phyloP scores from a whole-genome alignment of 2,113 vertebrate genomes.

The Takifugu flavidus region DNA sequence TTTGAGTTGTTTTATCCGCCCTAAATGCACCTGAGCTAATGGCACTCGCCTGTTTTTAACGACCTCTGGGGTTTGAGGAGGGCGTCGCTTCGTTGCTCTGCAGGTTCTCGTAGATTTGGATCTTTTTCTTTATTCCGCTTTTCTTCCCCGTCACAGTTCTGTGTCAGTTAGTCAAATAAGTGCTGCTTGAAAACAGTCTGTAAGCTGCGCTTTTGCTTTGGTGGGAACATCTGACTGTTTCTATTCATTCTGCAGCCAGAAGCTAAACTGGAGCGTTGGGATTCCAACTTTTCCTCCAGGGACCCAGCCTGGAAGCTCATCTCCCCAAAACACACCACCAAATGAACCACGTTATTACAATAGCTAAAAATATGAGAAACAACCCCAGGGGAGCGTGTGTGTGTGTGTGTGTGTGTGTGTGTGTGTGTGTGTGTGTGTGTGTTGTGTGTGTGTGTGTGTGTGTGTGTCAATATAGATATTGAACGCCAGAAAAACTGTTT shows the following conservation, averaged over 20 bases:
- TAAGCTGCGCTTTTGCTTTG: conserved; percentile 45
- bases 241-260: conserved; percentile 47
- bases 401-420: conserved; percentile 38
- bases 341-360: conserved; percentile 60
- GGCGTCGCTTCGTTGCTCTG: too few species aligned
- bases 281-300: conserved; percentile 61
- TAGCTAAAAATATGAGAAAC: conserved; percentile 56
- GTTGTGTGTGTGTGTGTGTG: conserved; percentile 39
- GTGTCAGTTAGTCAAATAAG: conserved; percentile 34
- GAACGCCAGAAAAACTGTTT: conserved; percentile 31
- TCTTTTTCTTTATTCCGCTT: conserved; percentile 13
- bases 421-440: conserved; percentile 43
- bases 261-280: conserved; percentile 50
- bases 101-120: conserved; percentile 17
- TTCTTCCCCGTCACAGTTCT: conserved; percentile 5
- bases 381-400: conserved; percentile 32
- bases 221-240: conserved; percentile 41
- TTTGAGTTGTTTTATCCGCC: not conserved
- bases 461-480: conserved; percentile 62
- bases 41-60: conserved; percentile 1
- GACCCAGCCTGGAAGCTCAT: conserved; percentile 53
- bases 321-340: conserved; percentile 43
- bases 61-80: not conserved
- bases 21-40: not conserved
- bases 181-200: conserved; percentile 34